phyloP scores from a whole-genome alignment of 92 coral and sea anemone genomes.

The Bergia puertoricense region DNA sequence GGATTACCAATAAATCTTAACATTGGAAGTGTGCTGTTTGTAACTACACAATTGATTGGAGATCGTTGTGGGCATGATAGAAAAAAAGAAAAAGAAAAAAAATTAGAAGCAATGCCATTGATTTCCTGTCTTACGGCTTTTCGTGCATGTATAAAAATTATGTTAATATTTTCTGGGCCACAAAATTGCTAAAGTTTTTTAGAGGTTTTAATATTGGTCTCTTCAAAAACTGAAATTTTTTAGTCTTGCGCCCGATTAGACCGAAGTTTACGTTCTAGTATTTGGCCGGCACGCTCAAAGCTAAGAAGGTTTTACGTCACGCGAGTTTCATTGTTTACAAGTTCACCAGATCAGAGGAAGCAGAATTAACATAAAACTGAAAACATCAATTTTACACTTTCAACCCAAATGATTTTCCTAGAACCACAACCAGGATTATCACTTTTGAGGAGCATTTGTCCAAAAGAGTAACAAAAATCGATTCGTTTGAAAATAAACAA shows the following conservation, averaged over 20 bases:
- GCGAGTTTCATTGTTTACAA: too few species aligned
- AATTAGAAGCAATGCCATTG: not conserved
- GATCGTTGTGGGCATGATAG: not conserved
- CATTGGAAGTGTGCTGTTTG: conserved; percentile 1
- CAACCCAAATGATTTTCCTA: not conserved
- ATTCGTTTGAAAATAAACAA: not conserved
- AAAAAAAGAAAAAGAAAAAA: not conserved
- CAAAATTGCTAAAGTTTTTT: not conserved
- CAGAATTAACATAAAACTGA: not conserved
- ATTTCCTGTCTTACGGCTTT: too few species aligned
- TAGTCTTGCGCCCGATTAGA: too few species aligned
- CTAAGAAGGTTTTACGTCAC: too few species aligned
- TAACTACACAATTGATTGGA: not conserved
- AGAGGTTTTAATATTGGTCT: too few species aligned
- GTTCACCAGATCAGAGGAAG: too few species aligned
- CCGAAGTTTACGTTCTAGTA: not conserved
- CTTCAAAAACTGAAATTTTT: too few species aligned
- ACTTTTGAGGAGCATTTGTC: too few species aligned
- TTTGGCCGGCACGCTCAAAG: conserved; percentile 4
- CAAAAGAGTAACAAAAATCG: not conserved
- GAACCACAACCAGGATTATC: too few species aligned
- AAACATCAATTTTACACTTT: conserved; percentile 3
- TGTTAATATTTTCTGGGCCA: conserved; percentile 2
- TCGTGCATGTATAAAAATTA: not conserved
- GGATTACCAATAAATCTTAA: too few species aligned